phyloP scores from a whole-genome alignment of 2,888 invertebrate species.

The Uropetala carovei region DNA sequence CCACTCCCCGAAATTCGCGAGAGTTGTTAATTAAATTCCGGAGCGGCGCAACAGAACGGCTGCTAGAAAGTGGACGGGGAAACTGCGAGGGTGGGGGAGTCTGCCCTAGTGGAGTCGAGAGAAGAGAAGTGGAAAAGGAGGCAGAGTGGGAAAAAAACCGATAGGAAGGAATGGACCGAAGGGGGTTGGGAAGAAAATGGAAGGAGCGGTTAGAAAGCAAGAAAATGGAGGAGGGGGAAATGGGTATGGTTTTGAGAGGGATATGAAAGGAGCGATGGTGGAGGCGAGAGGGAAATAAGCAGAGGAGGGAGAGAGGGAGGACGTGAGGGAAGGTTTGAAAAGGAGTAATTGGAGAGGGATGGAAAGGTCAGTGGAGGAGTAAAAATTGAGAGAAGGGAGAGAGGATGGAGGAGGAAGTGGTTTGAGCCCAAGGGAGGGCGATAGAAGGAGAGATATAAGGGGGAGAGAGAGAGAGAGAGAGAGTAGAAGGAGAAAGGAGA shows the following conservation, averaged over 20 bases:
- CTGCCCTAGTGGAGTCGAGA: background rate
- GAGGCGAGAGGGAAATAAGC: background rate
- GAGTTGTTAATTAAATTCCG: constrained; percentile 52
- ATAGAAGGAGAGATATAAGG: background rate
- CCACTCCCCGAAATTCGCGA: constrained; percentile 36
- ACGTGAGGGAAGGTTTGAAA: background rate
- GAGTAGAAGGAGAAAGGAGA: background rate
- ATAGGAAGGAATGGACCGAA: background rate
- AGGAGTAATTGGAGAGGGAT: background rate
- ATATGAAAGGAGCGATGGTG: background rate
- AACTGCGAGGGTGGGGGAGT: background rate
- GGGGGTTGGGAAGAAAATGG: background rate
- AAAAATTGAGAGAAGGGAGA: background rate
- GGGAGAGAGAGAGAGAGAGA: background rate
- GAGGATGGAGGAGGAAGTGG: background rate
- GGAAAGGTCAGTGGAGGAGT: background rate
- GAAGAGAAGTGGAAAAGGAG: background rate
- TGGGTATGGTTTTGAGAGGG: background rate
- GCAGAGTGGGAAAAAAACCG: background rate
- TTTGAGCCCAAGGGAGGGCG: background rate
- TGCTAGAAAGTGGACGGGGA: background rate
- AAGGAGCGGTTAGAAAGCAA: background rate
- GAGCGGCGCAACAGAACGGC: constrained; percentile 28
- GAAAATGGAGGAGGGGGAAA: background rate
- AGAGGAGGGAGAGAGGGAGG: background rate